These are phyloP conservation scores for Desoria tigrina DNA, from an alignment of 2,888 invertebrate species.

Conservation along the genomic window DNA sequence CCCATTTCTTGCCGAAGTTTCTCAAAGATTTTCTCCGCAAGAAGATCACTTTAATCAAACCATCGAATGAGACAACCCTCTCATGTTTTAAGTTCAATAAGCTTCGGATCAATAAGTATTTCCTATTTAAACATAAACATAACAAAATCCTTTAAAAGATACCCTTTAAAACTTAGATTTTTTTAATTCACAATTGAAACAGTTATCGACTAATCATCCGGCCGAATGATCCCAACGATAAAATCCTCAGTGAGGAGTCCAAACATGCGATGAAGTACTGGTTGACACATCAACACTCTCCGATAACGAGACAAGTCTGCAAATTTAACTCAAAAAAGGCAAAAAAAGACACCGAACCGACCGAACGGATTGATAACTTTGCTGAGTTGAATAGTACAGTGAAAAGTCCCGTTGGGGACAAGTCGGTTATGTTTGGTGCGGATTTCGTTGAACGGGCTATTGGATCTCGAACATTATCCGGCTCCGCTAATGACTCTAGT, in stretches of 20 bases:
- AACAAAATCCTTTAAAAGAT: neutral
- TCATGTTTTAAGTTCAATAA: neutral
- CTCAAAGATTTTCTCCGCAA: conserved; percentile 29
- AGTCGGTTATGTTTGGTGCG: too few relatives aligned
- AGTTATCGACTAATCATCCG: conserved; percentile 26
- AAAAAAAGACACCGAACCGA: neutral
- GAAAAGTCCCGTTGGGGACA: too few relatives aligned
- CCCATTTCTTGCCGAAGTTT: conserved; percentile 26
- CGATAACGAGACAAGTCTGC: neutral
- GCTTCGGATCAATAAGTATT: neutral
- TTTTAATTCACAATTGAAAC: neutral
- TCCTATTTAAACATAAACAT: too few relatives aligned
- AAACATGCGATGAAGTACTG: conserved; percentile 39
- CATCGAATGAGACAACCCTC: neutral
- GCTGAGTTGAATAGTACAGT: neutral
- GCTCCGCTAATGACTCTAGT: neutral
- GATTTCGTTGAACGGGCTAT: neutral
- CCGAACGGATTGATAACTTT: neutral
- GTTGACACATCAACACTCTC: conserved; percentile 2
- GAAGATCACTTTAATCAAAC: conserved; percentile 27
- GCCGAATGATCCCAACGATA: conserved; percentile 29
- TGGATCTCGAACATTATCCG: neutral
- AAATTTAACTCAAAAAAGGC: conserved; percentile 16
- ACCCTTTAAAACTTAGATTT: neutral
- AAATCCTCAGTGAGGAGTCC: conserved; percentile 35